Evolutionary conservation across 1,140 invertebrate species (phyloP).

Genomic region (Zaprionus ornatus): DNA sequence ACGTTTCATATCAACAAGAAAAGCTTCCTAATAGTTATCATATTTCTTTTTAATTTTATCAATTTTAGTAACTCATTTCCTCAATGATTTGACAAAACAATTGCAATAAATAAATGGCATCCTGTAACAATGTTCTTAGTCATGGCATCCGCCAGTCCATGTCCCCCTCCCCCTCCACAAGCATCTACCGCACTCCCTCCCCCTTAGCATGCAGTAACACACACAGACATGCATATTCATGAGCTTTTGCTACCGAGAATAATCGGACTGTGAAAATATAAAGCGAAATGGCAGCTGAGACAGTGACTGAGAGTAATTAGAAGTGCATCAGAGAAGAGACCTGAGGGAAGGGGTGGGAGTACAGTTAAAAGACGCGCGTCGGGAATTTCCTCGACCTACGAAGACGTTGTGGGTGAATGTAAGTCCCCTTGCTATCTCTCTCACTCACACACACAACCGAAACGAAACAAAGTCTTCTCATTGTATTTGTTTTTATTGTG

Average conservation of each 20-base stretch:
- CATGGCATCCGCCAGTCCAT: not conserved
- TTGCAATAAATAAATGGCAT: constrained; percentile 5
- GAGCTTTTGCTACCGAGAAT: constrained; percentile 34
- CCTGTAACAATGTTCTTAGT: constrained; percentile 37
- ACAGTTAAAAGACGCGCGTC: constrained; percentile 2
- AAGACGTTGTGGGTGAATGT: constrained; percentile 2
- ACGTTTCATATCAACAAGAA: too few species aligned
- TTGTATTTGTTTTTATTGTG: constrained; percentile 17
- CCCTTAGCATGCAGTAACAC: not conserved
- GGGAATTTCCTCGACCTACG: constrained; percentile 11
- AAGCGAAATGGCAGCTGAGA: constrained; percentile 41
- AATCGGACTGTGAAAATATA: constrained; percentile 55
- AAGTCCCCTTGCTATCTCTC: not conserved
- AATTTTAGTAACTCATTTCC: too few species aligned
- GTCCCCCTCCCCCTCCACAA: not conserved
- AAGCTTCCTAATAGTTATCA: too few species aligned
- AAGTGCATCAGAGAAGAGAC: constrained; percentile 20
- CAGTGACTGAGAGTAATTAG: constrained; percentile 25
- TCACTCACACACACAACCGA: not conserved
- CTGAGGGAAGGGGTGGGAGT: not conserved
- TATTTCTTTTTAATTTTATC: too few species aligned
- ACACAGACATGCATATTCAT: constrained; percentile 72
- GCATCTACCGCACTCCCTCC: not conserved
- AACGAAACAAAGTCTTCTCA: constrained; percentile 47
- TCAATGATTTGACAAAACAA: not conserved